These are phyloP conservation scores for Wasmannia auropunctata DNA, from an alignment of 1,140 invertebrate genomes.

Conservation along the genomic window DNA sequence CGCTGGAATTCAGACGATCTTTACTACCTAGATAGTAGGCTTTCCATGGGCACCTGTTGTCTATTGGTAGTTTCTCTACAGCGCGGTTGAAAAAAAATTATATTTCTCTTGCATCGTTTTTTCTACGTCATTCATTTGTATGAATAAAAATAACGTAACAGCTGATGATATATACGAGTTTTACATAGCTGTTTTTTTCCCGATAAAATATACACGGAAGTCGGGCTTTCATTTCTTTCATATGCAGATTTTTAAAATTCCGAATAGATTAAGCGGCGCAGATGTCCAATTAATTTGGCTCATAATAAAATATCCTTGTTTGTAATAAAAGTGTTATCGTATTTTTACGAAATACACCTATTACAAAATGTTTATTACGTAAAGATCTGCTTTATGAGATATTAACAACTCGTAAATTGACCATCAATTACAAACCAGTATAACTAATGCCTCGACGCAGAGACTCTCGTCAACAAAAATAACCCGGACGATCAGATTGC, in stretches of 20 bases:
- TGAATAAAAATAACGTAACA: background rate
- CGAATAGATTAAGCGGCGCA: background rate
- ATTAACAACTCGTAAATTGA: slow-evolving; percentile 12
- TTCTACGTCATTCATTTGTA: background rate
- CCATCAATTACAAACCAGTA: background rate
- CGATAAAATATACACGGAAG: background rate
- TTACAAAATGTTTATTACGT: slow-evolving; percentile 1
- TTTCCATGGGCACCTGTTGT: background rate
- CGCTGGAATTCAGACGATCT: slow-evolving; percentile 13
- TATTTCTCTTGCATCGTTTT: background rate
- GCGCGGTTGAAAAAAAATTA: background rate
- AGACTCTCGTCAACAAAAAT: background rate
- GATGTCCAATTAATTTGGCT: background rate
- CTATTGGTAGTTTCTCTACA: background rate
- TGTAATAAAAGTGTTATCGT: background rate
- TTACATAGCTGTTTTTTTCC: background rate
- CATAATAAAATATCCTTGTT: background rate
- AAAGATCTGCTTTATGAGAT: background rate
- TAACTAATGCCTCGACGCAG: background rate
- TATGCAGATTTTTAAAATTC: background rate
- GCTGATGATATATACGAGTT: background rate
- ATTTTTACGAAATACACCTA: background rate
- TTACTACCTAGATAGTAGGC: background rate
- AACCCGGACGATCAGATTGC: background rate
- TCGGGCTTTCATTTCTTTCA: background rate